Evolutionary conservation across 1,140 invertebrate genomes (phyloP).

Genomic region (Phocides pigmalion): DNA sequence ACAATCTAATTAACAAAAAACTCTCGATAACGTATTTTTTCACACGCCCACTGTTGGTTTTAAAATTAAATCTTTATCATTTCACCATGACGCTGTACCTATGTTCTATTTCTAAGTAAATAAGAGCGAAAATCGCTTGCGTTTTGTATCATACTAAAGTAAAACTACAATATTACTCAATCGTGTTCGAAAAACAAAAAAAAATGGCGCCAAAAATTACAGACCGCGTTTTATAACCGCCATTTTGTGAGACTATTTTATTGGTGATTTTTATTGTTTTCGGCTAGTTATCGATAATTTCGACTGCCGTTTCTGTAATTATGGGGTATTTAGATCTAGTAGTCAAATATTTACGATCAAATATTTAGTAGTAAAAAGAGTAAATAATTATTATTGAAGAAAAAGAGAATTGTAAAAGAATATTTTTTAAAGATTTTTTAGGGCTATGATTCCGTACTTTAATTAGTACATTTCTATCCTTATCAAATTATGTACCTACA

Average conservation of each 20-base stretch:
- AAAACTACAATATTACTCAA: slow-evolving; percentile 53
- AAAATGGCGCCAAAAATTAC: slow-evolving; percentile 54
- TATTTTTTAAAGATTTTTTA: too few species aligned
- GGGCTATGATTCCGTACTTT: too few species aligned
- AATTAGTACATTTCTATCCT: too few species aligned
- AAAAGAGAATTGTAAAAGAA: too few species aligned
- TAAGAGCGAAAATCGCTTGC: background rate
- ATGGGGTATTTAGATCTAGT: slow-evolving; percentile 35
- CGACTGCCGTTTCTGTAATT: slow-evolving; percentile 46
- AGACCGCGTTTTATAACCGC: slow-evolving; percentile 38
- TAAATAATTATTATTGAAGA: too few species aligned
- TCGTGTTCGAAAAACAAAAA: slow-evolving; percentile 43
- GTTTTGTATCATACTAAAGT: background rate
- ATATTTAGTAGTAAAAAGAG: background rate
- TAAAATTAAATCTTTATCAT: slow-evolving; percentile 32
- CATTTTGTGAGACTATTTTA: slow-evolving; percentile 44
- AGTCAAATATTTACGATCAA: slow-evolving; percentile 3
- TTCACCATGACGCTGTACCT: background rate
- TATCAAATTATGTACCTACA: too few species aligned
- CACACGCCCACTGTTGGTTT: slow-evolving; percentile 67
- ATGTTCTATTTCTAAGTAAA: background rate
- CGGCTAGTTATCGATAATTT: slow-evolving; percentile 29
- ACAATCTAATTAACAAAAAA: slow-evolving; percentile 34
- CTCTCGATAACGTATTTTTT: slow-evolving; percentile 34
- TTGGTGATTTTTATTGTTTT: slow-evolving; percentile 49